Percentiles rank a stretch among this genome's conserved stretches.
These are phyloP conservation scores for Serripes groenlandicus DNA, from an alignment of 2,888 invertebrate species.

Conservation along the genomic window DNA sequence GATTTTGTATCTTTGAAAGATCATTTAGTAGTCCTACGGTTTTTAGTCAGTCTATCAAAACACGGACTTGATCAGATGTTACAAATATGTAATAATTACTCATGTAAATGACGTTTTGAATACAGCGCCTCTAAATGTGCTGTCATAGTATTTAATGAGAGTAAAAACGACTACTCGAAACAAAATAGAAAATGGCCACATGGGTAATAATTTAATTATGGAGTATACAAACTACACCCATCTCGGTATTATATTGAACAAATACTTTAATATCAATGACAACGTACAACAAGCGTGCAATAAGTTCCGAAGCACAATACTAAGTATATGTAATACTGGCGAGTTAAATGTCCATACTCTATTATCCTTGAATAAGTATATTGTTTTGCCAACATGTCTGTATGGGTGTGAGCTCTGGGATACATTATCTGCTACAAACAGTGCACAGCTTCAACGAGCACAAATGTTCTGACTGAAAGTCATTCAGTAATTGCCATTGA, in stretches of 20 bases:
- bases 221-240: slow-evolving; percentile 9
- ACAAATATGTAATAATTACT: slow-evolving; percentile 23
- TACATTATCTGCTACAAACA: neutral
- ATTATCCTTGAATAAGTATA: neutral
- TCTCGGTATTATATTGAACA: neutral
- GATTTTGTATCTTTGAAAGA: neutral
- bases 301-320: neutral
- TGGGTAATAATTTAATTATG: neutral
- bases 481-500: neutral
- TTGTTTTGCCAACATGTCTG: slow-evolving; percentile 5
- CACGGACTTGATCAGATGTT: slow-evolving; percentile 4
- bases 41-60: slow-evolving; percentile 18
- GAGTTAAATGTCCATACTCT: neutral
- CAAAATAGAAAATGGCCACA: slow-evolving; percentile 4
- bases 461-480: slow-evolving; percentile 5
- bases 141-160: slow-evolving; percentile 29
- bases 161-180: neutral
- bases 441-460: neutral
- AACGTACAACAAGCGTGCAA: neutral
- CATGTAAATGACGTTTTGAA: slow-evolving; percentile 20
- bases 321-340: neutral
- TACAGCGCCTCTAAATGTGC: slow-evolving; percentile 15
- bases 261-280: neutral
- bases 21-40: neutral
- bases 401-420: slow-evolving; percentile 21